Evolutionary conservation across 2,888 invertebrate genomes (phyloP).

Genomic region (Tenthredo notha): DNA sequence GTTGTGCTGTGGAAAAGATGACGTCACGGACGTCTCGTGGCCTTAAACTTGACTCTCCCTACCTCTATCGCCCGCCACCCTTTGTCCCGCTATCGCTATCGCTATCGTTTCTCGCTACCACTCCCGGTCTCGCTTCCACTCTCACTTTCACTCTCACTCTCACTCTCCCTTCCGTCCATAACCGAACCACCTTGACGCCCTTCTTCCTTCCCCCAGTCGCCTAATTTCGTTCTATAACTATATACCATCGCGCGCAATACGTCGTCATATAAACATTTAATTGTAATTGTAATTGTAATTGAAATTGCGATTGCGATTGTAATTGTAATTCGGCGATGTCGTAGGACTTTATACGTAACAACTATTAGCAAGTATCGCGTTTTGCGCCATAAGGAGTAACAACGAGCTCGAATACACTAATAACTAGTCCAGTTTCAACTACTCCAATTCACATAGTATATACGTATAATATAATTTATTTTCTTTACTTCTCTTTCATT

Average conservation of each 20-base stretch:
- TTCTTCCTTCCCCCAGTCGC: background rate
- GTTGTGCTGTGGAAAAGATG: constrained; percentile 62
- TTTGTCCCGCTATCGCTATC: constrained; percentile 14
- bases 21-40: constrained; percentile 75
- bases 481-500: too few relatives aligned
- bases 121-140: background rate
- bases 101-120: background rate
- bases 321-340: too few relatives aligned
- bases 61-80: constrained; percentile 30
- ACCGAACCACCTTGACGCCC: background rate
- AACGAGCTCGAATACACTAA: too few relatives aligned
- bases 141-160: background rate
- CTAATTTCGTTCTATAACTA: background rate
- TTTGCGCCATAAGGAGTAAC: background rate
- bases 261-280: too few relatives aligned
- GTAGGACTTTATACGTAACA: background rate
- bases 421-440: too few relatives aligned
- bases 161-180: background rate
- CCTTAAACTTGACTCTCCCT: constrained; percentile 71
- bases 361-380: background rate
- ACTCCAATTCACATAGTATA: too few relatives aligned
- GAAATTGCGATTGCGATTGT: too few relatives aligned
- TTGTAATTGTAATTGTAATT: too few relatives aligned
- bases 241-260: background rate
- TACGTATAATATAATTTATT: too few relatives aligned